Conservation (phyloP, 1,140 invertebrate species). For the Rhyzopertha dominica region DNA sequence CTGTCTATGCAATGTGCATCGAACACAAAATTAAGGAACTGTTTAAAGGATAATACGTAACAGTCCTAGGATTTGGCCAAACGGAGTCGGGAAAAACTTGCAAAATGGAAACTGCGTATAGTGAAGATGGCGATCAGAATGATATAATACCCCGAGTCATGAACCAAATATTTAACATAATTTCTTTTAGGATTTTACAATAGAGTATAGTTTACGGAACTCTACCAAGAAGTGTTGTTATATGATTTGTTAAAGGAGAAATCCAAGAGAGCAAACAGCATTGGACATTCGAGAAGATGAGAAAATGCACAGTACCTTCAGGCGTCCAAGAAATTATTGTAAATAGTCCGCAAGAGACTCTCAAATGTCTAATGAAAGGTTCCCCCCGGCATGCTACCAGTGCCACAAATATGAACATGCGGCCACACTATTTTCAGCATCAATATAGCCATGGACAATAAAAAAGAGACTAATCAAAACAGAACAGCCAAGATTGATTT, state of each 20-base stretch:
- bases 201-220: conserved; percentile 72
- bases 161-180: conserved; percentile 72
- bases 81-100: conserved; percentile 91
- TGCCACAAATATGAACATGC: conserved; percentile 89
- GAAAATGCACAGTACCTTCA: conserved; percentile 53
- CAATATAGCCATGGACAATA: conserved; percentile 62
- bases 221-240: conserved; percentile 75
- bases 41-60: conserved; percentile 80
- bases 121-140: conserved; percentile 54
- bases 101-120: conserved; percentile 84
- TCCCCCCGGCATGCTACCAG: conserved; percentile 76
- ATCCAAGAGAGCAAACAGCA: conserved; percentile 59
- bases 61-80: conserved; percentile 89
- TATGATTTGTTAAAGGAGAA: conserved; percentile 69
- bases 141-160: conserved; percentile 86
- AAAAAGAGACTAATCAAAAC: conserved; percentile 60
- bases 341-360: conserved; percentile 54
- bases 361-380: conserved; percentile 66
- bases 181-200: conserved; percentile 61
- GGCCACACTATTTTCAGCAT: conserved; percentile 92
- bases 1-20: conserved; percentile 74
- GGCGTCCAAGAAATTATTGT: conserved; percentile 66
- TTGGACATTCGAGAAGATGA: conserved; percentile 81
- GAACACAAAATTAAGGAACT: conserved; percentile 68
- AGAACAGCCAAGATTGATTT: conserved; percentile 83